phyloP scores from a whole-genome alignment of 35 echinoderm and acorn worm genomes.

The Apostichopus parvimensis region DNA sequence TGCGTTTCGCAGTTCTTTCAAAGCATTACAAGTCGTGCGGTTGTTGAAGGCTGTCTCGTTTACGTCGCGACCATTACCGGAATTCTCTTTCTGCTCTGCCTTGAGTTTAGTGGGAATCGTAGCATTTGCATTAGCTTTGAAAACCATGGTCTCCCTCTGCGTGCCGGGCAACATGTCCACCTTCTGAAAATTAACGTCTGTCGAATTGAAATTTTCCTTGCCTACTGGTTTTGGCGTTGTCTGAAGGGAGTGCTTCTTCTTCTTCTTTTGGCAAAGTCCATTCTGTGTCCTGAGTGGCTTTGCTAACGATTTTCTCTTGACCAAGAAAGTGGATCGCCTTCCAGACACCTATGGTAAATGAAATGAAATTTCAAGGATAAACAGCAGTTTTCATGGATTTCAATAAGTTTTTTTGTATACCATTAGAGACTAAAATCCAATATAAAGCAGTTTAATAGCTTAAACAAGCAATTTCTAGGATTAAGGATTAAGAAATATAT shows the following conservation, averaged over 20 bases:
- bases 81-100: background rate
- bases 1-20: slow-evolving; percentile 57
- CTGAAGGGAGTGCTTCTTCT: background rate
- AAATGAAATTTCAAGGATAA: background rate
- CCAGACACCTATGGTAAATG: background rate
- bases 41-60: background rate
- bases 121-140: background rate
- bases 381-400: background rate
- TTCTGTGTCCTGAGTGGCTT: slow-evolving; percentile 19
- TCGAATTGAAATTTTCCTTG: slow-evolving; percentile 15
- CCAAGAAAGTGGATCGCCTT: slow-evolving; percentile 42
- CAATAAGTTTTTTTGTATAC: background rate
- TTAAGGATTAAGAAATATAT: too few species aligned
- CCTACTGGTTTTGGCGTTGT: background rate
- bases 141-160: background rate
- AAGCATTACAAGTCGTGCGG: slow-evolving; percentile 28
- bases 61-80: background rate
- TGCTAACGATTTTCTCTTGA: slow-evolving; percentile 22
- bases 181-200: background rate
- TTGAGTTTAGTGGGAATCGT: background rate
- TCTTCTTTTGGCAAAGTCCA: background rate
- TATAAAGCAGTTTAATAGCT: background rate
- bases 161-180: background rate
- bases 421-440: background rate
- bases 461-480: too few species aligned